Evolutionary conservation across 2,797 vertebrate genomes (phyloP).

Genomic region (Yasuhikotakia modesta): DNA sequence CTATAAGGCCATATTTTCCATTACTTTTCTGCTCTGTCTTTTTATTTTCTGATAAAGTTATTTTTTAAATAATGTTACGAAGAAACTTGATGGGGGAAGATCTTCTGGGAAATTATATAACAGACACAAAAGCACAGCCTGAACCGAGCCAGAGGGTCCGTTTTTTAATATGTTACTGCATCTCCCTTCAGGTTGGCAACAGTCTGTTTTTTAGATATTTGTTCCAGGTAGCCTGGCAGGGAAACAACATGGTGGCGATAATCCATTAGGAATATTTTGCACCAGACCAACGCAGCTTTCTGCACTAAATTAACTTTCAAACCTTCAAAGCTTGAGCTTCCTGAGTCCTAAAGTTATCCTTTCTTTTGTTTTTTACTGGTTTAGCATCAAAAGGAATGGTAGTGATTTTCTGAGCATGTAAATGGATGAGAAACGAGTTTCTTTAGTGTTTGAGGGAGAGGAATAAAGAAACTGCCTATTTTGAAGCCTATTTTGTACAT

Average conservation of each 20-base stretch:
- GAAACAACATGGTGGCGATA: slow-evolving; percentile 9
- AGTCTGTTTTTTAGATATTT: slow-evolving; percentile 44
- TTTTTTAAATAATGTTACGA: slow-evolving; percentile 23
- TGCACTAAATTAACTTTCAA: not conserved
- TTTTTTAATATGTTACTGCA: slow-evolving; percentile 61
- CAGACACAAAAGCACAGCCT: slow-evolving; percentile 36
- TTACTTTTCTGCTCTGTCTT: not conserved
- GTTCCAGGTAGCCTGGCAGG: slow-evolving; percentile 23
- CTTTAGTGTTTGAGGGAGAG: too few relatives aligned
- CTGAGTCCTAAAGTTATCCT: not conserved
- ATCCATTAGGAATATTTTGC: slow-evolving; percentile 12
- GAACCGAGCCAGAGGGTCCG: slow-evolving; percentile 16
- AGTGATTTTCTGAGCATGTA: too few relatives aligned
- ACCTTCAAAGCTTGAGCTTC: not conserved
- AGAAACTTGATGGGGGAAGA: slow-evolving; percentile 4
- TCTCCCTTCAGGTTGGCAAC: slow-evolving; percentile 21
- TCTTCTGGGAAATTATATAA: slow-evolving; percentile 18
- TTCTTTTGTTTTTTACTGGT: not conserved
- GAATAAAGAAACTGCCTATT: too few relatives aligned
- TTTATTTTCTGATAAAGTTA: slow-evolving; percentile 24
- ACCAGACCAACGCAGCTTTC: not conserved
- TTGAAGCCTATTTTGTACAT: too few relatives aligned
- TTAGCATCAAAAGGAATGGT: too few relatives aligned
- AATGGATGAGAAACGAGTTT: too few relatives aligned
- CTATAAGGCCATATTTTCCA: not conserved